Percentiles rank a stretch among this genome's conserved stretches.
These are phyloP conservation scores for Sebastes jordani DNA, from an alignment of 2,797 vertebrate genomes.

Conservation along the genomic window DNA sequence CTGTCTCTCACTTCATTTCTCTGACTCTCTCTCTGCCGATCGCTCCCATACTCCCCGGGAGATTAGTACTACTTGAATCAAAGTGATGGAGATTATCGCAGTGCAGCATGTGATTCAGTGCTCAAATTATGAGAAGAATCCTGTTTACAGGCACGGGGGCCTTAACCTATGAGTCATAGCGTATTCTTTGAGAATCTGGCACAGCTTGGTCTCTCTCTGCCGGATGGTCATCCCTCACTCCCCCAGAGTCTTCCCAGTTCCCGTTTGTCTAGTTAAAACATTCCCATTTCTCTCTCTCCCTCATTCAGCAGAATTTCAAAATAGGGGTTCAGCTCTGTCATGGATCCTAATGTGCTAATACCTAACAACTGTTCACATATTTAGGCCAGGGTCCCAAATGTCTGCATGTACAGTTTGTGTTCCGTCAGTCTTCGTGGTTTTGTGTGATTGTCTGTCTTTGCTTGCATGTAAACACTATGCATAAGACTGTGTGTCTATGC, in stretches of 20 bases:
- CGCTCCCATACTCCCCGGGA: slow-evolving; percentile 29
- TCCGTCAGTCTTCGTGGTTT: background rate
- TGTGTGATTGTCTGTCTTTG: background rate
- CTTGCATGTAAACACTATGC: background rate
- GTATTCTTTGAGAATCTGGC: slow-evolving; percentile 59
- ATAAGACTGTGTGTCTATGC: background rate
- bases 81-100: slow-evolving; percentile 2
- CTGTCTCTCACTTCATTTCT: background rate
- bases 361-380: slow-evolving; percentile 49
- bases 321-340: background rate
- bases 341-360: slow-evolving; percentile 34
- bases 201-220: slow-evolving; percentile 25
- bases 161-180: slow-evolving; percentile 73
- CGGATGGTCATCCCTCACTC: slow-evolving; percentile 45
- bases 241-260: slow-evolving; percentile 35
- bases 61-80: slow-evolving; percentile 33
- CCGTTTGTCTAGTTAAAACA: slow-evolving; percentile 21
- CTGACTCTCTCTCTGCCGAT: background rate
- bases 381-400: slow-evolving; percentile 6
- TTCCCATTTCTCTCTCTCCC: slow-evolving; percentile 2
- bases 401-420: background rate
- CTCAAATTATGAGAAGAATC: slow-evolving; percentile 67
- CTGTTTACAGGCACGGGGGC: slow-evolving; percentile 63
- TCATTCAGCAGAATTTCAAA: slow-evolving; percentile 15
- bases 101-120: slow-evolving; percentile 54